Percentiles rank a stretch among this genome's conserved stretches.
Evolutionary conservation across 2,797 vertebrate species (phyloP).

Genomic region (Hozukius guyotensis): DNA sequence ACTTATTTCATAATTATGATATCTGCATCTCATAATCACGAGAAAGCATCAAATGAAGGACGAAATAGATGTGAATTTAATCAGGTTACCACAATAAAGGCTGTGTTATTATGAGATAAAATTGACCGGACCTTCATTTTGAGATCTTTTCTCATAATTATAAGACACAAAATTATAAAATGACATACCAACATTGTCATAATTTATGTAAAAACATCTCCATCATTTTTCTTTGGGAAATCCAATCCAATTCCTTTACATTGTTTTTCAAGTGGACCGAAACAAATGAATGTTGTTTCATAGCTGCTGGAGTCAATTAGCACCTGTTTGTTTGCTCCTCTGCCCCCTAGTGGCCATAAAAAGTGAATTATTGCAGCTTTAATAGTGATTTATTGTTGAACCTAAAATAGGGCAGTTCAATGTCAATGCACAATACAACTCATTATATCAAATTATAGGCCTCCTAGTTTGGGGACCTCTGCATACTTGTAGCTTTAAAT

Average conservation of each 20-base stretch:
- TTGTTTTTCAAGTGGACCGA: too few relatives aligned
- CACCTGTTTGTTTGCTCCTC: background rate
- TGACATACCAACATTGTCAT: too few relatives aligned
- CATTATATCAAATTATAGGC: background rate
- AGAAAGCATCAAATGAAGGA: background rate
- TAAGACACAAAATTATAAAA: too few relatives aligned
- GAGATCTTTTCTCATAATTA: too few relatives aligned
- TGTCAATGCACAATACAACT: background rate
- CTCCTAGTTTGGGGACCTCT: background rate
- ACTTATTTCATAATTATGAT: background rate
- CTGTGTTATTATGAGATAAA: background rate
- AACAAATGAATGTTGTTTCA: background rate
- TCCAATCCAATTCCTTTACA: background rate
- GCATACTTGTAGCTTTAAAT: background rate
- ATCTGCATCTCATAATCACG: background rate
- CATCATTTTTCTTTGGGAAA: background rate
- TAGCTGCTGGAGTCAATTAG: background rate
- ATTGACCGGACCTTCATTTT: background rate
- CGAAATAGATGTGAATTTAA: background rate
- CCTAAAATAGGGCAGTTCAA: background rate
- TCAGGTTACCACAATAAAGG: background rate
- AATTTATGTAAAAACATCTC: background rate
- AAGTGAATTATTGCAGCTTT: background rate
- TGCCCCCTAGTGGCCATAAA: background rate
- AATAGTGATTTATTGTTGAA: background rate